phyloP scores from a whole-genome alignment of 2,797 vertebrate species.

The Sebastes kiyomatsui region DNA sequence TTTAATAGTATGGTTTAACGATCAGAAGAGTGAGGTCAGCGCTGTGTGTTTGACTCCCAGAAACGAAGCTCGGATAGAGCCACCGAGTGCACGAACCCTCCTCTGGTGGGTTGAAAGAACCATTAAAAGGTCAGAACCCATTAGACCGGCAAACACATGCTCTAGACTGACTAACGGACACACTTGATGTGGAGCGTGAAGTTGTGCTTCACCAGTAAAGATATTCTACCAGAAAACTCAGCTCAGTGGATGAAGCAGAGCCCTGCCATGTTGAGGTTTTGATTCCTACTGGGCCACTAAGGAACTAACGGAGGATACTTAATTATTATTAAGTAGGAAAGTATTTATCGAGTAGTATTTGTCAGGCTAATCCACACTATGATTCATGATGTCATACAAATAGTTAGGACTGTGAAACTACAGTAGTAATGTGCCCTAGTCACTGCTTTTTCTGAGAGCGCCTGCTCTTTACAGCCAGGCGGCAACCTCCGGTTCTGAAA shows the following conservation, averaged over 20 bases:
- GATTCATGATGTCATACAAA: background rate
- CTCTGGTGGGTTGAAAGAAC: slow-evolving; percentile 39
- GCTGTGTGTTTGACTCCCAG: slow-evolving; percentile 26
- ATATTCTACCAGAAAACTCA: background rate
- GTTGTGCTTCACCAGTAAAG: slow-evolving; percentile 3
- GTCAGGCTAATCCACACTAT: background rate
- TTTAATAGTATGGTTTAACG: slow-evolving; percentile 43
- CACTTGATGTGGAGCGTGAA: slow-evolving; percentile 28
- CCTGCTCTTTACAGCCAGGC: background rate
- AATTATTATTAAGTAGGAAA: background rate
- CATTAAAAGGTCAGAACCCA: slow-evolving; percentile 49
- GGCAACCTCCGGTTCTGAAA: too few species aligned
- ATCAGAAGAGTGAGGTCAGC: slow-evolving; percentile 35
- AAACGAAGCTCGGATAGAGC: slow-evolving; percentile 12
- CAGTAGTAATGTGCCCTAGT: background rate
- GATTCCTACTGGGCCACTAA: background rate
- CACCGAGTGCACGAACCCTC: slow-evolving; percentile 26
- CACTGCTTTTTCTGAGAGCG: background rate
- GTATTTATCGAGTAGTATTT: background rate
- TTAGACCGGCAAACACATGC: slow-evolving; percentile 34
- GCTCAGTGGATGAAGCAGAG: background rate
- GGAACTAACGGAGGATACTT: background rate
- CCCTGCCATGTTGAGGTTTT: background rate
- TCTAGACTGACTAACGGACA: slow-evolving; percentile 27
- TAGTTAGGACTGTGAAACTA: background rate